Percentiles rank a stretch among this genome's conserved stretches.
These are phyloP conservation scores for Tetraneura akinire DNA, from an alignment of 1,140 invertebrate species.

Conservation along the genomic window DNA sequence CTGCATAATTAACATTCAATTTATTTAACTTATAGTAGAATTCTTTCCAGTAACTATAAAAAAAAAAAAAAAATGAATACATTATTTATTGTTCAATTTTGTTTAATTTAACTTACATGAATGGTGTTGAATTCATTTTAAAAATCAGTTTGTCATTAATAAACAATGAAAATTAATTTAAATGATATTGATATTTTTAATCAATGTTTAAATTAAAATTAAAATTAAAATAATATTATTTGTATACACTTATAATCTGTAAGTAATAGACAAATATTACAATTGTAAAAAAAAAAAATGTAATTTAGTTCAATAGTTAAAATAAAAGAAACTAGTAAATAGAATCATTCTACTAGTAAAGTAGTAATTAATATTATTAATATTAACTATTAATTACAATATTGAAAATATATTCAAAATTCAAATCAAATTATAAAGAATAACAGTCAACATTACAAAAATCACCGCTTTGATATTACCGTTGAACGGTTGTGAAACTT, in stretches of 20 bases:
- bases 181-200: not conserved
- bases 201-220: not conserved
- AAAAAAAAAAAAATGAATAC: not conserved
- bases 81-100: not conserved
- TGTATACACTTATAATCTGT: not conserved
- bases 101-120: not conserved
- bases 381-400: too few species aligned
- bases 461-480: too few species aligned
- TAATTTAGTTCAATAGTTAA: too few species aligned
- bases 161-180: not conserved
- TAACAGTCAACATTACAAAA: too few species aligned
- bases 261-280: too few species aligned
- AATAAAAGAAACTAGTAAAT: too few species aligned
- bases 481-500: too few species aligned
- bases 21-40: slow-evolving; percentile 47
- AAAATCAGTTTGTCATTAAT: not conserved
- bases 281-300: too few species aligned
- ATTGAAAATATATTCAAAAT: too few species aligned
- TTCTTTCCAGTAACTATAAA: slow-evolving; percentile 27
- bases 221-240: not conserved
- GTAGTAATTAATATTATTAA: too few species aligned
- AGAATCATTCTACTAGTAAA: too few species aligned
- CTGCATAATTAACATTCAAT: slow-evolving; percentile 31
- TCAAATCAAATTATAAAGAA: too few species aligned
- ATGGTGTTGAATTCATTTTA: slow-evolving; percentile 32